A percentile compares a stretch with the other conserved stretches of the same genome.
These are phyloP conservation scores for Chamaedrilus cognettii DNA, from an alignment of 2,888 invertebrate species.

Conservation along the genomic window DNA sequence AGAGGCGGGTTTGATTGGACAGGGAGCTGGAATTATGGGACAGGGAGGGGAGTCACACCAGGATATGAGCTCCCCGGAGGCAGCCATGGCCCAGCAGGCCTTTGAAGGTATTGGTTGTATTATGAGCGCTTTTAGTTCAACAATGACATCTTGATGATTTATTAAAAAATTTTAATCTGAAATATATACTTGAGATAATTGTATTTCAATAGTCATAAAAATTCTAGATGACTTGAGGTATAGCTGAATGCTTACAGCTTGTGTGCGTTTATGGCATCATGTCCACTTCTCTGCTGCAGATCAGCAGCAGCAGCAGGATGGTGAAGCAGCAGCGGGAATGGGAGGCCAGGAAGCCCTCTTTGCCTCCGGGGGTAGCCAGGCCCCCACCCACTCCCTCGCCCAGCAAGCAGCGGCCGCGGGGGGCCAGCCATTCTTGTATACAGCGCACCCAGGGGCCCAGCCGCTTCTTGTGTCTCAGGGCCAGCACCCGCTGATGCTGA, in stretches of 20 bases:
- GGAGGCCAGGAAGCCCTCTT: not conserved
- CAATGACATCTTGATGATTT: too few species aligned
- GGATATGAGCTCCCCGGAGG: not conserved
- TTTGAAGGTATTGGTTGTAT: too few species aligned
- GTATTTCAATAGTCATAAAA: too few species aligned
- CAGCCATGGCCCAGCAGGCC: too few species aligned
- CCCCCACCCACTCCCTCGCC: not conserved
- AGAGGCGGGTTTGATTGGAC: too few species aligned
- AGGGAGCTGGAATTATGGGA: too few species aligned
- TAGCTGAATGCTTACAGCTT: too few species aligned
- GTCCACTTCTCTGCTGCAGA: not conserved
- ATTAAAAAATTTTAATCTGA: too few species aligned
- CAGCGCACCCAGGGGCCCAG: slow-evolving; percentile 11
- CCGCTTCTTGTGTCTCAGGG: slow-evolving; percentile 18
- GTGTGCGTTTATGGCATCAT: too few species aligned
- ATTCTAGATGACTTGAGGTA: too few species aligned
- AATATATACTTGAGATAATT: too few species aligned
- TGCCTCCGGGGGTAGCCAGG: not conserved
- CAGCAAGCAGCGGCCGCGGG: not conserved
- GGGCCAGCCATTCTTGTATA: not conserved
- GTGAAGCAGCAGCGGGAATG: not conserved
- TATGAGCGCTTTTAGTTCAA: too few species aligned
- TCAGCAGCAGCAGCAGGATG: not conserved
- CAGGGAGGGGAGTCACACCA: not conserved
- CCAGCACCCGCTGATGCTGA: not conserved